Percentiles rank a stretch among this genome's conserved stretches.
Evolutionary conservation across 2,888 invertebrate species (phyloP).

Genomic region (Nemoura dubitans): DNA sequence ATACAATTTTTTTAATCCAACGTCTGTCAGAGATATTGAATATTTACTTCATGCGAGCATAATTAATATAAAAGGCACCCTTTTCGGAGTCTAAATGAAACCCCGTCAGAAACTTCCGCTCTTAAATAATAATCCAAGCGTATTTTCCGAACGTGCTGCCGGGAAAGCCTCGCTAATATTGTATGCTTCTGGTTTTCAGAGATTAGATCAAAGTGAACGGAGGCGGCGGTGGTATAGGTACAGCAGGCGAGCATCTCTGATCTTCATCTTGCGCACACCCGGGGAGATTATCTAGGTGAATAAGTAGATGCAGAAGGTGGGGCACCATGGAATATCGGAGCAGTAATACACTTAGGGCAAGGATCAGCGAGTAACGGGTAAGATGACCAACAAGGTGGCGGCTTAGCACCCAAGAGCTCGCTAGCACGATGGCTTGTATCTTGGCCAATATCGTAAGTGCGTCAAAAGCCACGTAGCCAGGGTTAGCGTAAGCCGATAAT

Average conservation of each 20-base stretch:
- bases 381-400: constrained; percentile 34
- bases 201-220: constrained; percentile 32
- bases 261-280: constrained; percentile 17
- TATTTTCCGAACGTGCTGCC: not conserved
- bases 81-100: not conserved
- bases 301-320: constrained; percentile 33
- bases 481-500: not conserved
- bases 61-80: not conserved
- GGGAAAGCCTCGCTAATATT: not conserved
- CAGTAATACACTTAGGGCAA: constrained; percentile 27
- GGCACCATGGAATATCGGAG: not conserved
- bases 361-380: constrained; percentile 2
- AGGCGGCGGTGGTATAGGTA: not conserved
- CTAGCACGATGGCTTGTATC: not conserved
- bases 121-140: not conserved
- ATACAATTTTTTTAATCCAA: not conserved
- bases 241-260: not conserved
- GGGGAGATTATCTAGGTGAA: not conserved
- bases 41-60: not conserved
- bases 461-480: not conserved
- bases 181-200: constrained; percentile 28
- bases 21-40: not conserved
- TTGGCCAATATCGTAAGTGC: not conserved
- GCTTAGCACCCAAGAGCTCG: not conserved
- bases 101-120: not conserved